Percentiles rank a stretch among this genome's conserved stretches.
These are phyloP conservation scores for Andrena marginata DNA, from an alignment of 2,888 invertebrate genomes.

Conservation along the genomic window DNA sequence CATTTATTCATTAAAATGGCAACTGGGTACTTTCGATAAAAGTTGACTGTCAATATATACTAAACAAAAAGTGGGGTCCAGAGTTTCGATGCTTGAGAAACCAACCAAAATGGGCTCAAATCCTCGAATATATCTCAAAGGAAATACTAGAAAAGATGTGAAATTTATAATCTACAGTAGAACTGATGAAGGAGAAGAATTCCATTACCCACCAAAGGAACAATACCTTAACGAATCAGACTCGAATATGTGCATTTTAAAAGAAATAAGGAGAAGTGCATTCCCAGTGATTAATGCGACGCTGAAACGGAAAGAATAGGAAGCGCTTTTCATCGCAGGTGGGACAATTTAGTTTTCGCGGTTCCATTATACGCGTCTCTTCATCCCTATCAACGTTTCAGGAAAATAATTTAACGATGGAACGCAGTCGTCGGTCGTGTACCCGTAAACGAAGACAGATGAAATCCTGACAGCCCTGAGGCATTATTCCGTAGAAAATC, in stretches of 20 bases:
- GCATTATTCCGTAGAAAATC: constrained; percentile 52
- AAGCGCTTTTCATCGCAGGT: background rate
- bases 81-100: background rate
- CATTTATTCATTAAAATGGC: constrained; percentile 42
- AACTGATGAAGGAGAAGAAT: background rate
- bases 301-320: background rate
- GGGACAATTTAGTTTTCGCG: constrained; percentile 19
- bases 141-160: no score
- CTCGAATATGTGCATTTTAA: background rate
- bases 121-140: no score
- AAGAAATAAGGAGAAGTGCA: background rate
- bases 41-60: constrained; percentile 8
- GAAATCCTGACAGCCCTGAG: constrained; percentile 33
- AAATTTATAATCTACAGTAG: no score
- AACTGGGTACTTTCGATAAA: background rate
- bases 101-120: no score
- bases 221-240: background rate
- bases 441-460: constrained; percentile 36
- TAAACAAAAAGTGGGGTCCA: background rate
- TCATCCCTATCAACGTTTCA: constrained; percentile 4
- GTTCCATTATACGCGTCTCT: background rate
- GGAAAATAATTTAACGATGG: constrained; percentile 35
- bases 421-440: constrained; percentile 3
- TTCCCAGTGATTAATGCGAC: constrained; percentile 11
- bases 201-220: background rate